Base-by-base conservation (phyloP, 2,113 vertebrate species). In the Albula goreensis region DNA sequence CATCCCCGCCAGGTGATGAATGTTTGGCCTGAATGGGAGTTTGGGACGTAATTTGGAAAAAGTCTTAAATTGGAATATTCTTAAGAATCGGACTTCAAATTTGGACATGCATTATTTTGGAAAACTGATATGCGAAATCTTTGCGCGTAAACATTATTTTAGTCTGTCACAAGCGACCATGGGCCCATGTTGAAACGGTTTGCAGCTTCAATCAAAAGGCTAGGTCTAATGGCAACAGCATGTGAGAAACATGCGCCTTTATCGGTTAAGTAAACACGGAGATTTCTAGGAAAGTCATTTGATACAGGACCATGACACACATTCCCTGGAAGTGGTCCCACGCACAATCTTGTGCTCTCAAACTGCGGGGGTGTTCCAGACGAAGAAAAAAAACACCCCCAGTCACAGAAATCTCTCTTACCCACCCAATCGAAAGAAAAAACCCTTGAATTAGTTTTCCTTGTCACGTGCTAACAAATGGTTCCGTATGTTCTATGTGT, bases 291-390 rank as follows among this genome's bases (percentile, higher is more conserved):
- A 74, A 48, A 79, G 78, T 50, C 31, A 79, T 50, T 48, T 50
- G 41, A 79, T 31, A 79, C 48, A n/a, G 49, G 78, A 79, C 41
- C 41, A 25, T 50, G 13, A 79, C 78, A 15, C 78, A 79, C n/a
- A 79, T 79, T 79, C 78, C 9, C 78, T 79, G 78, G 70, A 74
- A 74, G 70, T 22, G 70, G 70, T 74, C 70, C 70, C 70, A 31
- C 70, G n/a, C 63, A 70, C 8, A 22, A 22, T 70, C 70, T 5
- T 25, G n/a, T n/a, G 10, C 70, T 74, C n/a, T 74, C 22, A 19
- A 66, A 66, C 60, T 66, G 60, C 22, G 31, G 31, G 31, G 60
- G 60, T 9, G 60, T 66, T 66, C 17, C 9, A 22, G 17, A 66
- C 31, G 31, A 41, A 41, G 31, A 66, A 22, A 78, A 31, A 78